These are phyloP conservation scores for Melanaphis sacchari DNA, from an alignment of 1,140 invertebrate genomes.

Conservation along the genomic window DNA sequence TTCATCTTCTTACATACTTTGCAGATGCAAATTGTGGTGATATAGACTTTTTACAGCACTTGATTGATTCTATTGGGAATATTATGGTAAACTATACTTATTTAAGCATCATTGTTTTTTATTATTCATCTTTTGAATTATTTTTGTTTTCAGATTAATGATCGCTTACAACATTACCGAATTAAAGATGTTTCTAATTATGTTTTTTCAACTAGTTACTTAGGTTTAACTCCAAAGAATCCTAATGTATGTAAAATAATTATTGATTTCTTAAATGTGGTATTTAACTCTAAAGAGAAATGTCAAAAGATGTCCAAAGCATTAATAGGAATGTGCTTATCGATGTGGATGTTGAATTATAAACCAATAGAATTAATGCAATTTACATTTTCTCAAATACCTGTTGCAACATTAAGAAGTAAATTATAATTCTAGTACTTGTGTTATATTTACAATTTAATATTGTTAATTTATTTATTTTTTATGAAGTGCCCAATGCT, in stretches of 20 bases:
- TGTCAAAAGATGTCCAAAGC: conserved; percentile 33
- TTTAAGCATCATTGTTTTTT: not conserved
- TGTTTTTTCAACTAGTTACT: conserved; percentile 43
- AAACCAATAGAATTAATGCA: not conserved
- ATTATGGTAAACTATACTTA: conserved; percentile 25
- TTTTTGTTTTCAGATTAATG: conserved; percentile 38
- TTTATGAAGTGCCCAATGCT: conserved; percentile 32
- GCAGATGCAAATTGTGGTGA: conserved; percentile 50
- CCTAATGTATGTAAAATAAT: conserved; percentile 14
- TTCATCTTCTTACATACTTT: conserved; percentile 52
- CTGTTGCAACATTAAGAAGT: conserved; percentile 42
- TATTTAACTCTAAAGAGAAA: conserved; percentile 38
- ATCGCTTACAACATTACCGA: conserved; percentile 40
- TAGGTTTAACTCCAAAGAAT: conserved; percentile 24
- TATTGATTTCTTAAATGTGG: not conserved
- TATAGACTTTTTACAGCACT: not conserved
- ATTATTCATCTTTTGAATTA: not conserved
- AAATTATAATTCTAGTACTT: not conserved
- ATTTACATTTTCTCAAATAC: conserved; percentile 18
- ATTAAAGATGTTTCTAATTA: conserved; percentile 42
- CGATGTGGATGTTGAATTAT: conserved; percentile 42
- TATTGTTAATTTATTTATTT: not conserved
- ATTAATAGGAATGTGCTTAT: conserved; percentile 41
- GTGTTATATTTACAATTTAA: not conserved
- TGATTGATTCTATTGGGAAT: conserved; percentile 40